A percentile compares a stretch with the other conserved stretches of the same genome.
phyloP scores from a whole-genome alignment of 2,797 vertebrate species.

The Pygocentrus nattereri region DNA sequence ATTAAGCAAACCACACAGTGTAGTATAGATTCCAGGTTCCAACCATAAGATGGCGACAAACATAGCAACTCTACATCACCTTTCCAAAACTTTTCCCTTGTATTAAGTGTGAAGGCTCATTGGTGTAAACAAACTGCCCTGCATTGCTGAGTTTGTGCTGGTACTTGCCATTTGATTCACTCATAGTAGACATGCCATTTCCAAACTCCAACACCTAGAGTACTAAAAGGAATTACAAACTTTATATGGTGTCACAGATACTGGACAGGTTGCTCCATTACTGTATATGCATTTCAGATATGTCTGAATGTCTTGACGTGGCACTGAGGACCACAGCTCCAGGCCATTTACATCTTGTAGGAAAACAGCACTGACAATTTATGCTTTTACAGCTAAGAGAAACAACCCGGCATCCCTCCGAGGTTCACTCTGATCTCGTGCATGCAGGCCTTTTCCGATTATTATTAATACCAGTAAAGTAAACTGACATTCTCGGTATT shows the following conservation, averaged over 20 bases:
- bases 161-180: constrained; percentile 3
- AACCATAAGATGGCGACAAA: not conserved
- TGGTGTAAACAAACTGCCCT: constrained; percentile 10
- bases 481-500: constrained; percentile 24
- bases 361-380: not conserved
- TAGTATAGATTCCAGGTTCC: not conserved
- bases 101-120: not conserved
- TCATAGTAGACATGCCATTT: not conserved
- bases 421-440: constrained; percentile 1
- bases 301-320: not conserved
- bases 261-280: not conserved
- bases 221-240: constrained; percentile 8
- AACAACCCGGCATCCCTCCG: not conserved
- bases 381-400: constrained; percentile 4
- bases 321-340: not conserved
- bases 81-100: not conserved
- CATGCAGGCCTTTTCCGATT: constrained; percentile 25
- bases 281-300: constrained; percentile 12
- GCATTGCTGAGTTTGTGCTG: constrained; percentile 1
- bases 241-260: not conserved
- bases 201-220: not conserved
- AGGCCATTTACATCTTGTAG: not conserved
- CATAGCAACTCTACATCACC: not conserved
- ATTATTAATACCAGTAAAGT: constrained; percentile 15
- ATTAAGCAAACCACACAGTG: not conserved